Evolutionary conservation across 2,113 vertebrate genomes (phyloP).

Genomic region (Ahaetulla prasina): DNA sequence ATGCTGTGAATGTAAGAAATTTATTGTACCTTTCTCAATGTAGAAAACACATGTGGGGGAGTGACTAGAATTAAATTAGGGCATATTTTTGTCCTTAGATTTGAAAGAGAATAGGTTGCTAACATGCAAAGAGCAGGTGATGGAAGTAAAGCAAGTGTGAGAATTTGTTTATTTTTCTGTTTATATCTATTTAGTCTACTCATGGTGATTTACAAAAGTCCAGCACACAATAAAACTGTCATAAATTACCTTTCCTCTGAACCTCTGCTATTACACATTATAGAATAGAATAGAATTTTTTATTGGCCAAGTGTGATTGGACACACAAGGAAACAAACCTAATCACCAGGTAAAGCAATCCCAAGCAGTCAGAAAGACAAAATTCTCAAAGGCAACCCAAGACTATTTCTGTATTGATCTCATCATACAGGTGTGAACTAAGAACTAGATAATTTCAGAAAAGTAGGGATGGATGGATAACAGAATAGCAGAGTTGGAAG

Average conservation of each 20-base stretch:
- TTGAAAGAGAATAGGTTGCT: neutral
- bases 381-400: neutral
- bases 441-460: neutral
- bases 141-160: neutral
- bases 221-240: neutral
- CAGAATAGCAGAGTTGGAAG: no score
- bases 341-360: neutral
- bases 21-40: neutral
- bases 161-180: neutral
- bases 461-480: neutral
- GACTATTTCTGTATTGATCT: neutral
- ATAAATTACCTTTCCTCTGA: neutral
- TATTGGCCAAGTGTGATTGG: no score
- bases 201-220: neutral
- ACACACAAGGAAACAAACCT: no score
- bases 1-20: neutral
- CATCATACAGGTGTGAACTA: neutral
- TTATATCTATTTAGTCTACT: neutral
- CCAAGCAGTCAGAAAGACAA: neutral
- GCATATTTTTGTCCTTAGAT: neutral
- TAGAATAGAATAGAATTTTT: no score
- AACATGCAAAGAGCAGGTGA: neutral
- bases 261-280: neutral
- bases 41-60: neutral
- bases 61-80: neutral